Conservation (phyloP, 2,113 vertebrate species). For the Chloroceryle aenea region DNA sequence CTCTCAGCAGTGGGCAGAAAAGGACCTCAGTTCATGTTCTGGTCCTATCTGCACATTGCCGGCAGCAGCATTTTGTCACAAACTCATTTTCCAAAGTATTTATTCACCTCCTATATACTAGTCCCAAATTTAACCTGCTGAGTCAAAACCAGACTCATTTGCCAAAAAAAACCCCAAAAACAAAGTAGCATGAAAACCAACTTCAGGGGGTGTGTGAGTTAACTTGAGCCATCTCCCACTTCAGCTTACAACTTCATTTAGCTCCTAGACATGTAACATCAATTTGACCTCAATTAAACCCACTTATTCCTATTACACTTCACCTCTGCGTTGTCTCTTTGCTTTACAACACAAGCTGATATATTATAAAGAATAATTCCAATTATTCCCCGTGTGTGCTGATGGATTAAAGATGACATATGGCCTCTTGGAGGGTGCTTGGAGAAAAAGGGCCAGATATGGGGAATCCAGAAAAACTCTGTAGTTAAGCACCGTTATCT, state of each 20-base stretch:
- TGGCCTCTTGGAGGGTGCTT: neutral
- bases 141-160: neutral
- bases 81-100: neutral
- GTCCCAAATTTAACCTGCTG: neutral
- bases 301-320: neutral
- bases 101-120: neutral
- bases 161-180: neutral
- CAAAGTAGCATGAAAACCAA: neutral
- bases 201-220: neutral
- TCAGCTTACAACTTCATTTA: slow-evolving; percentile 6
- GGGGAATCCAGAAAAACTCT: neutral
- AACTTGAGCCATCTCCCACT: neutral
- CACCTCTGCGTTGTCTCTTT: neutral
- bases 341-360: neutral
- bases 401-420: neutral
- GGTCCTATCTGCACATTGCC: neutral
- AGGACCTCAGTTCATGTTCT: neutral
- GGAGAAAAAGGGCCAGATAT: neutral
- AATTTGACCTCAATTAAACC: slow-evolving; percentile 26
- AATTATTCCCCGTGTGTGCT: neutral
- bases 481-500: neutral
- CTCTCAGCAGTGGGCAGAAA: neutral
- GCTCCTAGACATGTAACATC: neutral
- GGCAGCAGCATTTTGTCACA: neutral
- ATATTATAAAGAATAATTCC: neutral